Conservation (phyloP, 1,140 invertebrate species). For the Pollicipes pollicipes region DNA sequence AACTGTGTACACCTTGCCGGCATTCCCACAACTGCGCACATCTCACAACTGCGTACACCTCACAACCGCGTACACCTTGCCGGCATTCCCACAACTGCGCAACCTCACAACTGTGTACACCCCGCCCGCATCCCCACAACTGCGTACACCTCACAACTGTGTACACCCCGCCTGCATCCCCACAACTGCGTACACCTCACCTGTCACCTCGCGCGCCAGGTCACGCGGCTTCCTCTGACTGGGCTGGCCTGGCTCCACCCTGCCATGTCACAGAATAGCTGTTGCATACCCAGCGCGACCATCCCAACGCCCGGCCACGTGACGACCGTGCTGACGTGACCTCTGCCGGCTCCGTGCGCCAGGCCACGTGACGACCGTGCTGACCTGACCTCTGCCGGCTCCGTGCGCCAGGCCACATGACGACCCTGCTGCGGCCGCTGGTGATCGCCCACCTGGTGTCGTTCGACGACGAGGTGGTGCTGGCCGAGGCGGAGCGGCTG, state of each 20-base stretch:
- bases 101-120: too few species aligned
- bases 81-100: too few species aligned
- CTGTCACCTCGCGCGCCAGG: neutral
- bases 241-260: neutral
- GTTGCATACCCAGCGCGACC: too few species aligned
- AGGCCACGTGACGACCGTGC: constrained; percentile 60
- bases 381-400: constrained; percentile 14
- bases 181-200: too few species aligned
- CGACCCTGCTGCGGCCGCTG: constrained; percentile 63
- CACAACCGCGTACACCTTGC: too few species aligned
- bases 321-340: constrained; percentile 46
- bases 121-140: too few species aligned
- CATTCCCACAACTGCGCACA: too few species aligned
- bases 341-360: constrained; percentile 17
- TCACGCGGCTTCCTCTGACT: neutral
- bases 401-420: constrained; percentile 50
- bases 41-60: too few species aligned
- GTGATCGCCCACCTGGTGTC: constrained; percentile 61
- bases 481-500: constrained; percentile 47
- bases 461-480: constrained; percentile 53
- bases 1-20: too few species aligned
- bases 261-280: too few species aligned
- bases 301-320: constrained; percentile 40
- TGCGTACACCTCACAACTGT: too few species aligned
- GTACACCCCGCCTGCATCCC: too few species aligned